These are phyloP conservation scores for Pseudomyrmex flavicornis DNA, from an alignment of 1,140 invertebrate species.

Conservation along the genomic window DNA sequence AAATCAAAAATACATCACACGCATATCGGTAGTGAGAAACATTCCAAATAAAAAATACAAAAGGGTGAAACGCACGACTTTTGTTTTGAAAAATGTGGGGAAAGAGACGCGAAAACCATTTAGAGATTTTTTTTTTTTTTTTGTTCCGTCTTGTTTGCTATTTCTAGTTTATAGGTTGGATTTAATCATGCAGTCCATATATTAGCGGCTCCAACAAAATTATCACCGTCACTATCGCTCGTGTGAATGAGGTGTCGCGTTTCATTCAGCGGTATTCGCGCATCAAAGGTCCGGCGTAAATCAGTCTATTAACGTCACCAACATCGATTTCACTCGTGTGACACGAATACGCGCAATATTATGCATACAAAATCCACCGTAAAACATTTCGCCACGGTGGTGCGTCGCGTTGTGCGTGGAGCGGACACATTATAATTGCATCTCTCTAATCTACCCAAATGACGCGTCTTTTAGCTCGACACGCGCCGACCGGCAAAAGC, in stretches of 20 bases:
- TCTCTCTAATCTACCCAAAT: constrained; percentile 40
- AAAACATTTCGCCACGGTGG: constrained; percentile 38
- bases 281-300: constrained; percentile 49
- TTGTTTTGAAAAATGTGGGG: too few relatives aligned
- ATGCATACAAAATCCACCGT: constrained; percentile 46
- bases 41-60: background rate
- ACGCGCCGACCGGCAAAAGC: background rate
- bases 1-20: too few relatives aligned
- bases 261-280: constrained; percentile 47
- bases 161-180: background rate
- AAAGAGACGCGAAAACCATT: too few relatives aligned
- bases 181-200: constrained; percentile 7
- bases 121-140: too few relatives aligned
- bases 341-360: constrained; percentile 33
- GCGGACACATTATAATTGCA: constrained; percentile 24
- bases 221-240: constrained; percentile 27
- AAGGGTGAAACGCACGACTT: background rate
- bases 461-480: constrained; percentile 6
- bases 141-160: too few relatives aligned
- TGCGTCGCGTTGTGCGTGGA: background rate
- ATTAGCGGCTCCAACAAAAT: constrained; percentile 24
- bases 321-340: constrained; percentile 49
- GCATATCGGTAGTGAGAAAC: too few relatives aligned
- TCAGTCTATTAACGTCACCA: constrained; percentile 56
- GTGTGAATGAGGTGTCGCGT: constrained; percentile 60